Base-by-base conservation (phyloP, 2,797 vertebrate species). In the Thaleichthys pacificus region DNA sequence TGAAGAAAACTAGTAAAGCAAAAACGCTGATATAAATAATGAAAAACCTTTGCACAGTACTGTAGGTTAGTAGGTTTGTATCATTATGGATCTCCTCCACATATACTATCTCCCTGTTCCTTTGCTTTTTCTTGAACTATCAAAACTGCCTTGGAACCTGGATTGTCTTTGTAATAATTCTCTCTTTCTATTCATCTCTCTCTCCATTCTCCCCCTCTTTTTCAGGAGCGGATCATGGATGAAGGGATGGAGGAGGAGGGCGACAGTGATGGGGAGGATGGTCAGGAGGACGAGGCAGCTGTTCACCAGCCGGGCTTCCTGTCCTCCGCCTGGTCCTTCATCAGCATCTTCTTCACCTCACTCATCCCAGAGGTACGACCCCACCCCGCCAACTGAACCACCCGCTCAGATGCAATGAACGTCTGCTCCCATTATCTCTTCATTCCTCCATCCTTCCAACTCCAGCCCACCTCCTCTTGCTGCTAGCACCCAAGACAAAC, bases 341-440 rank as follows among this genome's bases (percentile, higher is more conserved):
- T 98, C 87, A 97, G 95, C 84, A 96, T 96, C 63, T 98, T 99
- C 91, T 96, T 99, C 88, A 98, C 96, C 74, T 99, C 97, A 0
- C 94, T 99, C 22, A 95, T 99, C 83, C 97, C 97, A 0, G 97
- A 99, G 84, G 96, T 96, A 56, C 95, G 94, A 75, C 93, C 95
- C 66, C 95, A 96, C 26, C 90, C 93, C 61, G 95, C 93, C 89
- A 98, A 98, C 91, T 99, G 93, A 91, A 71, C 54, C 7, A 69
- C 63, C 62, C 24, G 66, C 1, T 14, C 9, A 22, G 64, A 24
- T 21, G 22, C 12, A 3, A 62, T n/a, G 17, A 14, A 19, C 62
- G 4, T 7, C 28, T 1, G 58, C n/a, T 60, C 15, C 62, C n/a
- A 47, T 14, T 47, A 12, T 0, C 28, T 5, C 24, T 28, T n/a